Percentiles rank a stretch among this genome's conserved stretches.
Evolutionary conservation across 2,888 invertebrate genomes (phyloP).

Genomic region (Tetragnatha montana): DNA sequence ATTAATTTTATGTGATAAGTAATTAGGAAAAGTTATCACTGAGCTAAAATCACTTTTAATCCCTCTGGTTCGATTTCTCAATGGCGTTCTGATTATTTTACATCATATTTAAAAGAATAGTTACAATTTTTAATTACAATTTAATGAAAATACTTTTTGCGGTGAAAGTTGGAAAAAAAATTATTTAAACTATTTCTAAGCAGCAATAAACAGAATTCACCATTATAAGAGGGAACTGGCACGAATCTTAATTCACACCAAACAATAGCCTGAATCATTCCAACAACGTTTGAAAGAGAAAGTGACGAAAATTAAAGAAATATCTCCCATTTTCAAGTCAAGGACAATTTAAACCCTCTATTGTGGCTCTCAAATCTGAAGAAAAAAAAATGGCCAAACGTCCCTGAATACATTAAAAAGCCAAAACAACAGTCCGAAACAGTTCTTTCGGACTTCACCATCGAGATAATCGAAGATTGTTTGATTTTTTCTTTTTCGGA

Average conservation of each 20-base stretch:
- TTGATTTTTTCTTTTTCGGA: not conserved
- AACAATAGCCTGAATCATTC: not conserved
- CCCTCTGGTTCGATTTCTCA: no score
- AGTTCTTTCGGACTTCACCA: not conserved
- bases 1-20: no score
- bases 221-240: no score
- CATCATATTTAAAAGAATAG: no score
- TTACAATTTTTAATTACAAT: no score
- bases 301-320: not conserved
- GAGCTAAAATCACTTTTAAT: no score
- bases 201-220: no score
- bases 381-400: not conserved
- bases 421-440: not conserved
- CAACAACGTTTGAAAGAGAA: not conserved
- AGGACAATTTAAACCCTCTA: not conserved
- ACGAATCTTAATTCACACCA: not conserved
- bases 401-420: constrained; percentile 18
- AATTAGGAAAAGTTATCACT: no score
- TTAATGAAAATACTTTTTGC: no score
- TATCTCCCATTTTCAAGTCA: not conserved
- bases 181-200: no score
- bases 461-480: not conserved
- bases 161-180: no score
- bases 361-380: not conserved
- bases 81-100: no score